Evolutionary conservation across 2,113 vertebrate genomes (phyloP), one percentile per base, ranked within the genome.

Genomic region (Lamprotornis superbus): DNA sequence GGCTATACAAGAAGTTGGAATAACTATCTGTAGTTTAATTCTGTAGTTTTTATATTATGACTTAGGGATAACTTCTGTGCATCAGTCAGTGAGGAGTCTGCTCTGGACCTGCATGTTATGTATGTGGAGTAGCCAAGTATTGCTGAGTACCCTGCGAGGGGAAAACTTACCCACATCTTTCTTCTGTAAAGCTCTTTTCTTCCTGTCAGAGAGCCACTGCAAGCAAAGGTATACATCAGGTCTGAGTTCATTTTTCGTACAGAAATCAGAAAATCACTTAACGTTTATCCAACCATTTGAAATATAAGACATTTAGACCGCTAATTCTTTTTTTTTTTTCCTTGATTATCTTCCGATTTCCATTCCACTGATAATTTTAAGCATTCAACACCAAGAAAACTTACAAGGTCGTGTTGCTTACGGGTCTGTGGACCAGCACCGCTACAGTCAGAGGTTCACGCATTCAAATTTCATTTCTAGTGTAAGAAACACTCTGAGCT

Each of bases 201-300:
- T 99, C 78, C 99, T 98, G 93, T 99, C 99, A 5, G 99, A 99
- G 61, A 99, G 97, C 99, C 99, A 99, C 99, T 99, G 94, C 31
- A 79, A 95, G 47, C 50, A 88, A 93, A 91, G 0, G 91, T 6
- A 52, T 2, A 23, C 20, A 61, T 22, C 64, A 87, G 44, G 15
- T 7, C 15, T 24, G 24, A 90, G 59, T 24, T 70, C 53, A 18
- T 27, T 55, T 69, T 5, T 27, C 11, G 6, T 2, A 24, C 27
- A 79, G 4, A 3, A 56, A 83, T 12, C 18, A 4, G 10, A 76
- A 14, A 88, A 84, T 2, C 13, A 15, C 57, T 20, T 67, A 13
- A 70, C 47, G 7, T 11, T 53, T 69, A 39, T 4, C 5, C 46
- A 37, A 1, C 21, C 30, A 55, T 6, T 21, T 37, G 2, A 71